Conservation (phyloP, 2,113 vertebrate genomes). For the Ictidomys tridecemlineatus region DNA sequence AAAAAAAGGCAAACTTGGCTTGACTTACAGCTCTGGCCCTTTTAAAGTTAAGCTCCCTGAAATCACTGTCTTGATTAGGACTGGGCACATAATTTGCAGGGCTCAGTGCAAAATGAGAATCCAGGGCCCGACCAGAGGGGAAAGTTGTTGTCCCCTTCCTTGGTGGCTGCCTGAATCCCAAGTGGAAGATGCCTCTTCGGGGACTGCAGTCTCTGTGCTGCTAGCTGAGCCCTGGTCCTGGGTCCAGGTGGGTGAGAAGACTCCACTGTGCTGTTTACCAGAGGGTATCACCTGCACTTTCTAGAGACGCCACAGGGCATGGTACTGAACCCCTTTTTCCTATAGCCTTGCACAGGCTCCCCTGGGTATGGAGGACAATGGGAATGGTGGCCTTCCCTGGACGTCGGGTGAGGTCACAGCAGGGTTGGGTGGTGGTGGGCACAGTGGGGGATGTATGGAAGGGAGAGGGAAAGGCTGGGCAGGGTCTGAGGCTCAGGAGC, state of each 20-base stretch:
- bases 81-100: not conserved
- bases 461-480: too few species aligned
- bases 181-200: not conserved
- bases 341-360: fast-evolving
- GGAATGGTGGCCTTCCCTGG: fast-evolving
- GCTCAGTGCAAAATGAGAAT: not conserved
- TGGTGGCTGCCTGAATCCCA: too few species aligned
- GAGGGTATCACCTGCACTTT: not conserved
- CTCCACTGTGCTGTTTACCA: not conserved
- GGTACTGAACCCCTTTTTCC: fast-evolving
- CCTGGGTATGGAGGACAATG: fast-evolving
- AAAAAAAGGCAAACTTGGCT: not conserved
- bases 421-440: not conserved
- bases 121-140: fast-evolving
- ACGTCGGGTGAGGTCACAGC: too few species aligned
- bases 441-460: too few species aligned
- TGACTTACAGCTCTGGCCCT: not conserved
- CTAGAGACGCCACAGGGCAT: fast-evolving
- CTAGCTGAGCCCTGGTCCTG: fast-evolving
- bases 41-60: not conserved
- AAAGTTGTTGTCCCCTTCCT: not conserved
- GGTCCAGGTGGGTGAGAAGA: fast-evolving
- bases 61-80: not conserved
- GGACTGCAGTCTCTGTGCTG: too few species aligned
- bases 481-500: not conserved